Percentiles rank a stretch among this genome's conserved stretches.
phyloP scores from a whole-genome alignment of 1,140 invertebrate species.

The Hydropsyche tenuis region DNA sequence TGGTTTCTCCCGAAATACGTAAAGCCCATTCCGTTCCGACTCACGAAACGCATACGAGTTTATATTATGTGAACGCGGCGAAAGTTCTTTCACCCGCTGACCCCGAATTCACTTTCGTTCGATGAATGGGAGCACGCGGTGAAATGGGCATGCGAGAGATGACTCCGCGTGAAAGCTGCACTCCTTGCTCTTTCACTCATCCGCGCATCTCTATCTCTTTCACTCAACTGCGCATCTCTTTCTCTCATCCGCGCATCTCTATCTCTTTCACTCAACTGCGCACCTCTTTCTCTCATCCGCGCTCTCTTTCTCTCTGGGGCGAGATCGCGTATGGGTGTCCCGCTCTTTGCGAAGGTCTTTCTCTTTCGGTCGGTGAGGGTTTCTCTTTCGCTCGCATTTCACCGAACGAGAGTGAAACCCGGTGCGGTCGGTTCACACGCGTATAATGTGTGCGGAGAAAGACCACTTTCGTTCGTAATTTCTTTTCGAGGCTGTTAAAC shows the following conservation, averaged over 20 bases:
- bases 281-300: background rate
- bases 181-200: slow-evolving; percentile 12
- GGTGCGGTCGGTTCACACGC: slow-evolving; percentile 8
- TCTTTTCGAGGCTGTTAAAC: slow-evolving; percentile 34
- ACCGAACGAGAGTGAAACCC: slow-evolving; percentile 47
- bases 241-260: slow-evolving; percentile 2
- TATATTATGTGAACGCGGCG: background rate
- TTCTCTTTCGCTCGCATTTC: slow-evolving; percentile 37
- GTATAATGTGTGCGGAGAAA: background rate
- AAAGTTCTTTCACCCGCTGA: slow-evolving; percentile 39
- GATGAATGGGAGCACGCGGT: background rate
- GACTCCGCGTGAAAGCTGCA: slow-evolving; percentile 31
- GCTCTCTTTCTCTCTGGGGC: slow-evolving; percentile 35
- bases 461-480: slow-evolving; percentile 48
- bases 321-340: no score
- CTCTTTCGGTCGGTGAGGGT: background rate
- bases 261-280: slow-evolving; percentile 36
- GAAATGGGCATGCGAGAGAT: slow-evolving; percentile 1
- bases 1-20: no score
- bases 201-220: slow-evolving; percentile 33
- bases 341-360: no score
- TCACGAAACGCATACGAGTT: no score
- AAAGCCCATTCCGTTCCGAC: no score
- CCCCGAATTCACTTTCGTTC: slow-evolving; percentile 49
- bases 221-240: slow-evolving; percentile 4